Evolutionary conservation across 1,140 invertebrate species (phyloP).

Genomic region (Drosophila willistoni): DNA sequence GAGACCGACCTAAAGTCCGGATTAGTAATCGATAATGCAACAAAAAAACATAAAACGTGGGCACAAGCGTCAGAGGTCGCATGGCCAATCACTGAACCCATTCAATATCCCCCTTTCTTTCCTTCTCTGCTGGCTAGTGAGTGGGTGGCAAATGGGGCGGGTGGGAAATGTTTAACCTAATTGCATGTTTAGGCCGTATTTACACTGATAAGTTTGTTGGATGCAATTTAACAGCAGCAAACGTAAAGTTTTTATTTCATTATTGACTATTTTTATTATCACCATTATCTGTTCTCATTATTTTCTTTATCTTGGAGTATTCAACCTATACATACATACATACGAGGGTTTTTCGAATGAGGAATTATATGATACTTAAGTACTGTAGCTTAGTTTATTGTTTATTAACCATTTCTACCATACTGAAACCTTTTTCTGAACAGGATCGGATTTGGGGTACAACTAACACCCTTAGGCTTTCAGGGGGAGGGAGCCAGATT

Average conservation of each 20-base stretch:
- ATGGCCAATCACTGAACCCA: slow-evolving; percentile 23
- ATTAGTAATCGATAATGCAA: slow-evolving; percentile 62
- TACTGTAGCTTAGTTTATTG: too few species aligned
- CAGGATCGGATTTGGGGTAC: too few species aligned
- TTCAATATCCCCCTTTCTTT: not conserved
- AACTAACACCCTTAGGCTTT: too few species aligned
- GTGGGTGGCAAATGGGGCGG: slow-evolving; percentile 7
- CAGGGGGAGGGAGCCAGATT: too few species aligned
- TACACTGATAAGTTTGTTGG: not conserved
- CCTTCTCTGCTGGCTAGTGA: not conserved
- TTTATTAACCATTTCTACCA: too few species aligned
- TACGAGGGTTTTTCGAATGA: too few species aligned
- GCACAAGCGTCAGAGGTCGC: slow-evolving; percentile 57
- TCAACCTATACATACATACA: too few species aligned
- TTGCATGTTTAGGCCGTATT: slow-evolving; percentile 35
- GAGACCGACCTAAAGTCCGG: slow-evolving; percentile 40
- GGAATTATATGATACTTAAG: too few species aligned
- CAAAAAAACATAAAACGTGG: slow-evolving; percentile 25
- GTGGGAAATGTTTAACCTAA: slow-evolving; percentile 23
- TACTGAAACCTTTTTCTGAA: too few species aligned
- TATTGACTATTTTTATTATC: not conserved
- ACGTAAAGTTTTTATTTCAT: not conserved
- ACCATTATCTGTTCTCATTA: not conserved
- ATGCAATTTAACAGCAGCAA: not conserved
- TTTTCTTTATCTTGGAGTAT: not conserved